Base-by-base conservation (phyloP, 2,888 invertebrate species). In the Psylliodes chrysocephalus region DNA sequence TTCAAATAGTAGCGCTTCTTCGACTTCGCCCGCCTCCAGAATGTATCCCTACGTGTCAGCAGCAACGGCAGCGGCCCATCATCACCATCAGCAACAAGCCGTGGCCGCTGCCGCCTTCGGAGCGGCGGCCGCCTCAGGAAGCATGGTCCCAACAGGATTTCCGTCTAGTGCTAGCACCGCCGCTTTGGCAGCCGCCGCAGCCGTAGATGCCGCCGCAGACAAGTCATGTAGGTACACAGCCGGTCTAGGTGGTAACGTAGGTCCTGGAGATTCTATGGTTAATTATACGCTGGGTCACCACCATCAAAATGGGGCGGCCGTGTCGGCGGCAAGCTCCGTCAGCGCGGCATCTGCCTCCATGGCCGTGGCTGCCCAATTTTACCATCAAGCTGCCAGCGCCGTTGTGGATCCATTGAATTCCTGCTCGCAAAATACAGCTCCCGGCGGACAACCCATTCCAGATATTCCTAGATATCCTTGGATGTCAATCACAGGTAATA, bases 401-500 rank as follows among this genome's bases (percentile, higher is more conserved):
- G 90, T 90, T 66, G 93, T 93, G 77, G 93, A 94, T 78, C 90
- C 94, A 78, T 88, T 94, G 68, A 90, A 90, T 74, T 89, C 90
- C 60, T 95, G 94, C 85, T 88, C 89, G 66, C 88, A 91, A 74
- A 84, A 86, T 49, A 84, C 87, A 47, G 85, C 86, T 65, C 86
- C 89, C 63, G 90, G 92, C 66, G 93, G 93, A 68, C 94, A 94
- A 83, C 93, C 94, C 63, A 90, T 95, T 81, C 93, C 94, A 52
- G 95, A 95, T 85, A 92, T 95, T 82, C 95, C 95, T 60, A 89
- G 95, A 80, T 95, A 96, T 83, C 95, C 95, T 51, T 96, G 95
- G 95, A 95, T 96, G 95, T 93, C 95, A 80, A 94, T 95, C 84
- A 95, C 95, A 87, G 95, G 95, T 95, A 88, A 91, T 46, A 25